These are phyloP conservation scores for Calyptomena viridis DNA, from an alignment of 2,113 vertebrate species.

Conservation along the genomic window DNA sequence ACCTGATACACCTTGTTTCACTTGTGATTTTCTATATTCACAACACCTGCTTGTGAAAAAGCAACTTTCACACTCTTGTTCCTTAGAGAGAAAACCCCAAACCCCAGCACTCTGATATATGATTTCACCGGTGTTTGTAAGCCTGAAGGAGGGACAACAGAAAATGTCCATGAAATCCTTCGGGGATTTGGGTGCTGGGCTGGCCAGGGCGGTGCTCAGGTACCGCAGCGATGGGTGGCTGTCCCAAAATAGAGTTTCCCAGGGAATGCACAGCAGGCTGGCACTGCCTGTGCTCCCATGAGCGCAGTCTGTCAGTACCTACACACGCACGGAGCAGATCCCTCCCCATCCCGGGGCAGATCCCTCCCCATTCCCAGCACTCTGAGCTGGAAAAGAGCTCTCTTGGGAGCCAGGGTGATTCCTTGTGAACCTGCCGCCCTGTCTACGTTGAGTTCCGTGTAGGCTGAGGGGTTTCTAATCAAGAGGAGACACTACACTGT, in stretches of 20 bases:
- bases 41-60: not conserved
- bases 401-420: not conserved
- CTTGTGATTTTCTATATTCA: fast-evolving
- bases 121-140: not conserved
- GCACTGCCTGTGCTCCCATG: not conserved
- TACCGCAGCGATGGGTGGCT: not conserved
- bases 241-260: not conserved
- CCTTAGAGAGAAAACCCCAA: not conserved
- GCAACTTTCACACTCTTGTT: not conserved
- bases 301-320: not conserved
- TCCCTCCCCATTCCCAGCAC: not conserved
- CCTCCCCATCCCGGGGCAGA: not conserved
- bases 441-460: fast-evolving
- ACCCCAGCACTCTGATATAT: fast-evolving
- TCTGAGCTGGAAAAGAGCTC: not conserved
- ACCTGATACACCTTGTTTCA: not conserved
- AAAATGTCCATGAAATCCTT: not conserved
- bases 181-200: not conserved
- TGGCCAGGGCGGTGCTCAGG: not conserved
- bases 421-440: not conserved
- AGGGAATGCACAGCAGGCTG: not conserved
- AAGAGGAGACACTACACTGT: not conserved
- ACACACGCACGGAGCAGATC: not conserved
- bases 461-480: not conserved
- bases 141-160: not conserved